phyloP scores from a whole-genome alignment of 2,888 invertebrate species.

The Craniophora ligustri region DNA sequence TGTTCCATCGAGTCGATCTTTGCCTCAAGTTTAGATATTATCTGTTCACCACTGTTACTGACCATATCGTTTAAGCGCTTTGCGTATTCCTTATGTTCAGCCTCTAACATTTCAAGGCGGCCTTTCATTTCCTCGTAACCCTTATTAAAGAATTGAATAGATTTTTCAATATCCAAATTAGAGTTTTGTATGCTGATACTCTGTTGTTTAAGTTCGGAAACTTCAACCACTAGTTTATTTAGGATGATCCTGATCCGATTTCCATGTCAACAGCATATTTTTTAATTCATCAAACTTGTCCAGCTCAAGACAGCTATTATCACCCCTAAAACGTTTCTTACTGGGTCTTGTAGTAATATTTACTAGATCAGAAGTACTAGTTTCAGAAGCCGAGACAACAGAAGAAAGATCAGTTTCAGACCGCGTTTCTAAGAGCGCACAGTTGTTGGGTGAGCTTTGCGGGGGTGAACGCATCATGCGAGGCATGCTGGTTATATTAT shows the following conservation, averaged over 20 bases:
- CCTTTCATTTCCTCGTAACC: too few species aligned
- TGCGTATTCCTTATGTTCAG: not conserved
- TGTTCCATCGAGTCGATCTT: conserved; percentile 10
- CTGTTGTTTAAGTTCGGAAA: not conserved
- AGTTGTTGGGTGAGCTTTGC: not conserved
- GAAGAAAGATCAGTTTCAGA: not conserved
- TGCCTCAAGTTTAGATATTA: not conserved
- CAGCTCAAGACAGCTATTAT: not conserved
- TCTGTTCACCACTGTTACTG: not conserved
- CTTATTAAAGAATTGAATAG: not conserved
- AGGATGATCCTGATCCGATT: not conserved
- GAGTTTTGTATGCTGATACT: too few species aligned
- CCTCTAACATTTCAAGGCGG: not conserved
- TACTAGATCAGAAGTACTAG: not conserved
- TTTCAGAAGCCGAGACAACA: not conserved
- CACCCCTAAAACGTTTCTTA: not conserved
- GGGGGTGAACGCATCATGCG: not conserved
- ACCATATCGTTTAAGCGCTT: not conserved
- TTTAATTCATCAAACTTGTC: not conserved
- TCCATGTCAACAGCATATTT: not conserved
- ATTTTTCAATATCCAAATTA: not conserved
- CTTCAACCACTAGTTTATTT: not conserved
- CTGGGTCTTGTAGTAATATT: not conserved
- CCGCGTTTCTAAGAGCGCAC: not conserved
- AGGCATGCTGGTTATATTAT: not conserved